Evolutionary conservation across 2,113 vertebrate genomes (phyloP), one percentile per base, ranked within the genome.

Genomic region (Bufo bufo): DNA sequence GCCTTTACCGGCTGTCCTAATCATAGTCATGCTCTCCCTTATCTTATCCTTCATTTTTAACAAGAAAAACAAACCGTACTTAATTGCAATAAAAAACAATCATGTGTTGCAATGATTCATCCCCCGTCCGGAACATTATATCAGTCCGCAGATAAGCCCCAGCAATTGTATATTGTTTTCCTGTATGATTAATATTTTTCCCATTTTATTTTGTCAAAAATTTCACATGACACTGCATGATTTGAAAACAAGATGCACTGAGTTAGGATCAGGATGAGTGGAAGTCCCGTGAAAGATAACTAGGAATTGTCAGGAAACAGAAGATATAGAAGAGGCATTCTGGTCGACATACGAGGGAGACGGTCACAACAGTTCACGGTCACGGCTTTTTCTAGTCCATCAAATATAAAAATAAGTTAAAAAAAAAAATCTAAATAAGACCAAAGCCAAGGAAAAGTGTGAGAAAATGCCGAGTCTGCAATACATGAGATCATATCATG

Each of bases 241-340:
- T 86, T 91, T 90, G 78, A 88, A 92, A 89, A 86, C 80, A 92
- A 90, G 20, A 91, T 82, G 87, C 91, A 85, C 43, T 54, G 89
- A 90, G 52, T 87, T 90, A 0, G 2, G 89, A 89, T 59, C 56
- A 85, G 56, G 69, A 69, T 84, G 82, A 49, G 87, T 82, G 65
- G 72, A 90, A 90, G 82, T 89, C 88, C 85, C 59, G 13, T 52
- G 61, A 61, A 49, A 82, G 74, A 92, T 90, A 89, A 80, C 85
- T 90, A 58, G 72, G 12, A 86, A 63, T 66, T 89, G 14, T 47
- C 69, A 77, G 86, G 90, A 94, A 93, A 90, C 65, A n/a, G 84
- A 89, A 92, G 80, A 74, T 59, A 16, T 20, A 72, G 84, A 71
- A 88, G 33, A 91, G 88, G 71, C 85, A 78, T 17, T 87, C 3